Conservation (phyloP, 2,888 invertebrate genomes). For the Diplazon laetatorius region DNA sequence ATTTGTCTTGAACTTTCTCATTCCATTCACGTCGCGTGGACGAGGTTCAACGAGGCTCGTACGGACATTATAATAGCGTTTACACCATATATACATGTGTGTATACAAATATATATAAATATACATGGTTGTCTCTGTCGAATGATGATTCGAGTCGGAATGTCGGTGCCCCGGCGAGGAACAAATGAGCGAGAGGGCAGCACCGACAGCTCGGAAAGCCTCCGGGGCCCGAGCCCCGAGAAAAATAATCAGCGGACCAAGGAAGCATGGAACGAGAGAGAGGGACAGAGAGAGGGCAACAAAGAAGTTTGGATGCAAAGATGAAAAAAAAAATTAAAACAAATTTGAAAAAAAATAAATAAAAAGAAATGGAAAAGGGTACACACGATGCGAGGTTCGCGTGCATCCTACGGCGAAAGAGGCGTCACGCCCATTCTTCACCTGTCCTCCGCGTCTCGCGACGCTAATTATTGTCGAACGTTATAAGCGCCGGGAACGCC, state of each 20-base stretch:
- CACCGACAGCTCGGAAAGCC: neutral
- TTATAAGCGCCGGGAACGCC: constrained; percentile 50
- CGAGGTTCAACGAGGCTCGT: constrained; percentile 4
- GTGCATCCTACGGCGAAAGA: constrained; percentile 76
- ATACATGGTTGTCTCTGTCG: constrained; percentile 8
- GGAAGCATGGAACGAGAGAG: constrained; percentile 25
- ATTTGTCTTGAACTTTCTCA: constrained; percentile 60
- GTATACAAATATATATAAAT: neutral
- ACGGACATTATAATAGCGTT: neutral
- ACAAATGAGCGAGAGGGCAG: constrained; percentile 36
- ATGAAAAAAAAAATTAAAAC: constrained; percentile 36
- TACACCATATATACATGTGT: too few species aligned
- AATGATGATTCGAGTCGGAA: constrained; percentile 44
- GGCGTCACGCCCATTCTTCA: constrained; percentile 78
- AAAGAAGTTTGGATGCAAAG: constrained; percentile 33
- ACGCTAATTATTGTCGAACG: constrained; percentile 78
- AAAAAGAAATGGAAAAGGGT: constrained; percentile 48
- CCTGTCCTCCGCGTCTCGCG: constrained; percentile 73
- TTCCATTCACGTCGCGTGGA: constrained; percentile 34
- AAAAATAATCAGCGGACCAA: constrained; percentile 19
- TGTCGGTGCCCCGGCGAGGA: constrained; percentile 7
- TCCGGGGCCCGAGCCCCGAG: constrained; percentile 10
- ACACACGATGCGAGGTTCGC: constrained; percentile 65
- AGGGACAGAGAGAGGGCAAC: constrained; percentile 18
- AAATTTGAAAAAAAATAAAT: constrained; percentile 23